Base-by-base conservation (phyloP, 1,140 invertebrate genomes). In the Drosophila mojavensis region DNA sequence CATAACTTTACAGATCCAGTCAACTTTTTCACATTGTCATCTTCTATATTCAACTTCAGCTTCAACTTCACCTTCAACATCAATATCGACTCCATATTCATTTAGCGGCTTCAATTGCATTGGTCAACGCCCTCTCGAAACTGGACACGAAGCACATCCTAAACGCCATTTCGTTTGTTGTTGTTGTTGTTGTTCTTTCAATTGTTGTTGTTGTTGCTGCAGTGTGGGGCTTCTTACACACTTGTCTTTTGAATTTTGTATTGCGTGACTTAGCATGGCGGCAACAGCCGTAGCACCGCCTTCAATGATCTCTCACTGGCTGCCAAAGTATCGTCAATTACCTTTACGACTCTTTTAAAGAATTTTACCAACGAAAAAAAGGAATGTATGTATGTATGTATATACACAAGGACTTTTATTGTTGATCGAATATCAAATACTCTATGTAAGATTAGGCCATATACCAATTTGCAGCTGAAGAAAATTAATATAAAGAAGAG, bases 111-210 rank as follows among this genome's bases (percentile, higher is more conserved):
- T 75, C 78, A 81, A 78, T 72, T 85, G 78, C 82, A 72, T 51
- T 85, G 82, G 82, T 81, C 78, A 86, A 86, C 82, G 82, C 83
- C 76, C 82, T 58, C 53, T 36, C 24, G 45, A 71, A 74, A 58
- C 47, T 56, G 58, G 48, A 47, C 54, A 61, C 61, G 66, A 30
- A 55, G 43, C 43, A 30, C 47, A 48, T 64, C 43, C 64, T 81
- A 75, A 73, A 68, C 70, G 70, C 60, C 73, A 77, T 81, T 80
- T 66, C 70, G 60, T 24, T 51, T 26, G 17, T 13, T 17, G 28
- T 55, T 20, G 70, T 33, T 63, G 30, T 41, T 62, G 45, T 36
- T 51, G 1, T 64, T 30, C 20, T 81, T 80, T 66, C 64, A 48
- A 15, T 51, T 26, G 17, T 13, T 17, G 28, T 13, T 17, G 28